Percentiles rank a stretch among this genome's conserved stretches.
Conservation (phyloP, 2,113 vertebrate genomes). For the Chunga burmeisteri region DNA sequence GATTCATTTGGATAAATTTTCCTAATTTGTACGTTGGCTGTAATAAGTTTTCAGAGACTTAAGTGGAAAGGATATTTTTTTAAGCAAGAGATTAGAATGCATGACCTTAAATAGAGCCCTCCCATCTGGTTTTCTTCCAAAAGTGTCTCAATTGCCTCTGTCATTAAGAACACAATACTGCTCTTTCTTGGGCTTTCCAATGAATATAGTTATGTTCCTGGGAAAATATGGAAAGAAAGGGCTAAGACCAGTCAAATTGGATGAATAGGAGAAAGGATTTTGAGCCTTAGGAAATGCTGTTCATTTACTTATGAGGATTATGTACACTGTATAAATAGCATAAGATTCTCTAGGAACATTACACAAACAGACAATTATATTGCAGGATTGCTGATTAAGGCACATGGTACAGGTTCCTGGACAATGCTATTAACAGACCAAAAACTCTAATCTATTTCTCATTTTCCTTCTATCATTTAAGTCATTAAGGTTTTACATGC, state of each 20-base stretch:
- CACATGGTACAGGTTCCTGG: not conserved
- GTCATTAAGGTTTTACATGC: not conserved
- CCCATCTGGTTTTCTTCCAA: conserved; percentile 59
- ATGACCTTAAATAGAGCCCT: conserved; percentile 54
- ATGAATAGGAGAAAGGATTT: conserved; percentile 53
- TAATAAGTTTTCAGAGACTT: conserved; percentile 54
- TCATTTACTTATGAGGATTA: conserved; percentile 49
- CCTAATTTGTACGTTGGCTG: conserved; percentile 33
- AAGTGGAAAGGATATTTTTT: conserved; percentile 42
- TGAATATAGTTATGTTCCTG: conserved; percentile 59
- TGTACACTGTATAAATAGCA: conserved; percentile 16
- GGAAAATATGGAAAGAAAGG: conserved; percentile 66
- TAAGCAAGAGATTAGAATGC: conserved; percentile 61
- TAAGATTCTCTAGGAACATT: conserved; percentile 37
- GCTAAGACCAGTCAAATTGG: conserved; percentile 6
- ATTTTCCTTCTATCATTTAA: not conserved
- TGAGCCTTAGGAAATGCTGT: conserved; percentile 23
- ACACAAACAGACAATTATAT: not conserved
- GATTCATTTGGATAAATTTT: conserved; percentile 23
- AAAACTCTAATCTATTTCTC: conserved; percentile 18
- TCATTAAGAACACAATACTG: conserved; percentile 56
- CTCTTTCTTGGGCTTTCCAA: conserved; percentile 61
- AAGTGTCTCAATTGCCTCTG: conserved; percentile 52
- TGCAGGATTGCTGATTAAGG: not conserved
- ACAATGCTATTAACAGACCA: not conserved